These are phyloP conservation scores for Eulemur macaco DNA, from an alignment of 2,113 vertebrate species.

Conservation along the genomic window DNA sequence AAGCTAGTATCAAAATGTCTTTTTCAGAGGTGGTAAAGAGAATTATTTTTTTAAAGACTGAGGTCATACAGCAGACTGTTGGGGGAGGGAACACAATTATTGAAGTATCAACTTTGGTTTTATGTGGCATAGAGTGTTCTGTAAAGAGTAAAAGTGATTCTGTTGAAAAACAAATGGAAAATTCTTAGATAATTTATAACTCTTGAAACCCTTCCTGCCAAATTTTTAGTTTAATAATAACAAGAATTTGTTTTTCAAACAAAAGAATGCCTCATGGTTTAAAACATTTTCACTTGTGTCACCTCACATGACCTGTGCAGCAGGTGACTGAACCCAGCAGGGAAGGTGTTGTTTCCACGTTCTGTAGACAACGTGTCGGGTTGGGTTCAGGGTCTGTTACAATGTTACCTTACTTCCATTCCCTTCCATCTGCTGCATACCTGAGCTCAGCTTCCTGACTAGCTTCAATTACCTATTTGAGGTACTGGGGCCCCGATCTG, in stretches of 20 bases:
- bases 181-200: slow-evolving; percentile 19
- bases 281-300: not conserved
- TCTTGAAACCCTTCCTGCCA: not conserved
- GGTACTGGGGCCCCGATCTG: not conserved
- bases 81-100: not conserved
- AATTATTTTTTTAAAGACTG: not conserved
- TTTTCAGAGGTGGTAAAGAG: not conserved
- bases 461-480: not conserved
- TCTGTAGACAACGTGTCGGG: not conserved
- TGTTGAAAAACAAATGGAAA: slow-evolving; percentile 34
- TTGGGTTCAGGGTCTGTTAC: not conserved
- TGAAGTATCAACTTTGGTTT: slow-evolving; percentile 22
- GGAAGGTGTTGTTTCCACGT: not conserved
- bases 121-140: not conserved
- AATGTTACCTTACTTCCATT: not conserved
- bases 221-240: slow-evolving; percentile 32
- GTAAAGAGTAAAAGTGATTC: not conserved
- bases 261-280: not conserved
- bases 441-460: not conserved
- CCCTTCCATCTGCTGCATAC: not conserved
- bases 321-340: not conserved
- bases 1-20: not conserved
- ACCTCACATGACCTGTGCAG: not conserved
- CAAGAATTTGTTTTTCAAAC: not conserved
- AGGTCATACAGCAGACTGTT: not conserved